Evolutionary conservation across 1,140 invertebrate genomes (phyloP), one percentile per base, ranked within the genome.

Genomic region (Luehdorfia chinensis): DNA sequence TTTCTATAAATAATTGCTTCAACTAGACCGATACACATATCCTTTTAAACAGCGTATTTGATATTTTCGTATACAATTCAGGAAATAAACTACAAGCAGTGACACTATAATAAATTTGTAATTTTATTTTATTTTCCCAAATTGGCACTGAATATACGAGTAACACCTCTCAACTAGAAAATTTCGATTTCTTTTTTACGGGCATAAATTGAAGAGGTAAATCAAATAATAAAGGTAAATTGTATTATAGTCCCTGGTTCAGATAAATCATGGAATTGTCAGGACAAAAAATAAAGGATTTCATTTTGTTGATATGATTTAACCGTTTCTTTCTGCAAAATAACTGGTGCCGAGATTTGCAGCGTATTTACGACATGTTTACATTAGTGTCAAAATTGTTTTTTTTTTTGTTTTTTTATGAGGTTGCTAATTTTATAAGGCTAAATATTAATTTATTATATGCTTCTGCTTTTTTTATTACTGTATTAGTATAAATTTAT

Each of bases 191-290:
- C 59, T 66, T 81, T 72, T 78, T 73, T 65, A 56, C 47, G 49
- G 51, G 71, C 55, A 77, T 75, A 76, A 81, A 81, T 76, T 59
- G 69, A 73, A 51, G 56, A 67, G 66, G 66, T 74, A 77, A 84
- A 84, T 80, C 75, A 75, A 84, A 80, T 84, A 80, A 84, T 69
- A 77, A 69, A 74, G 76, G 79, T 77, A 84, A 79, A 84, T 84
- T 79, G 50, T 55, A 66, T 84, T 79, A 80, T 61, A 30, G 65
- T 60, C 66, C 62, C 61, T 46, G 63, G 54, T 64, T 72, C 63
- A 64, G 50, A 66, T 64, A 65, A 66, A 68, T 61, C 60, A 60
- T 66, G 63, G 59, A 72, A 72, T 71, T 71, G 57, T 75, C 49
- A 54, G 41, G 47, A 63, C 63, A 73, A 68, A 28, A 49, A 55